Percentiles rank a stretch among this genome's conserved stretches.
Conservation (phyloP, 2,797 vertebrate species). For the Jordanella pulchra region DNA sequence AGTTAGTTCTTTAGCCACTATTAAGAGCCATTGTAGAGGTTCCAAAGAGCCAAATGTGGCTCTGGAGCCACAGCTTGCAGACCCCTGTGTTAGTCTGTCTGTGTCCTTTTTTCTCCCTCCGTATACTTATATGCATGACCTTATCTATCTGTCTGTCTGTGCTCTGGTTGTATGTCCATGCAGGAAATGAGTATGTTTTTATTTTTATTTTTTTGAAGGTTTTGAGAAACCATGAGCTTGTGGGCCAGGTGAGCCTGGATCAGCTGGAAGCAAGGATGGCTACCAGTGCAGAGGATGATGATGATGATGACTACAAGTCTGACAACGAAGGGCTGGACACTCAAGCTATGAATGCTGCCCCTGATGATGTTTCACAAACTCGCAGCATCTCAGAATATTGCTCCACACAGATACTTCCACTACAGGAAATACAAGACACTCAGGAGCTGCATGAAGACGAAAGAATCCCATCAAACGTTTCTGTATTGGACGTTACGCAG, state of each 20-base stretch:
- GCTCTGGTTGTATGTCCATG: neutral
- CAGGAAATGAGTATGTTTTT: neutral
- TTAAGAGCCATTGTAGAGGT: too few species aligned
- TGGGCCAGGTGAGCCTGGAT: conserved; percentile 70
- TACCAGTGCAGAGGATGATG: neutral
- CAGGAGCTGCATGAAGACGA: neutral
- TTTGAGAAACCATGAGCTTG: conserved; percentile 74
- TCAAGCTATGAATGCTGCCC: conserved; percentile 6
- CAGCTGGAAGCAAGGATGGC: conserved; percentile 33
- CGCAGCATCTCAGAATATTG: neutral
- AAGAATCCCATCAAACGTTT: neutral
- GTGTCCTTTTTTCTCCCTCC: too few species aligned
- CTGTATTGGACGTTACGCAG: neutral
- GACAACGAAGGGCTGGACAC: conserved; percentile 19
- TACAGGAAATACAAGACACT: neutral
- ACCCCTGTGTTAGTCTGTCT: too few species aligned
- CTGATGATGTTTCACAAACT: conserved; percentile 8
- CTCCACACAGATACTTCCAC: neutral
- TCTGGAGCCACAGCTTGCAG: too few species aligned
- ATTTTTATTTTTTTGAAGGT: conserved; percentile 55
- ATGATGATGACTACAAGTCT: neutral
- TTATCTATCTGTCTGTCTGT: neutral
- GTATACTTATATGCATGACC: too few species aligned
- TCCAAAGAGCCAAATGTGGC: too few species aligned
- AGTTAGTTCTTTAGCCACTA: too few species aligned